Evolutionary conservation across 1,140 invertebrate genomes (phyloP), one percentile per base, ranked within the genome.

Genomic region (Dreissena polymorpha): DNA sequence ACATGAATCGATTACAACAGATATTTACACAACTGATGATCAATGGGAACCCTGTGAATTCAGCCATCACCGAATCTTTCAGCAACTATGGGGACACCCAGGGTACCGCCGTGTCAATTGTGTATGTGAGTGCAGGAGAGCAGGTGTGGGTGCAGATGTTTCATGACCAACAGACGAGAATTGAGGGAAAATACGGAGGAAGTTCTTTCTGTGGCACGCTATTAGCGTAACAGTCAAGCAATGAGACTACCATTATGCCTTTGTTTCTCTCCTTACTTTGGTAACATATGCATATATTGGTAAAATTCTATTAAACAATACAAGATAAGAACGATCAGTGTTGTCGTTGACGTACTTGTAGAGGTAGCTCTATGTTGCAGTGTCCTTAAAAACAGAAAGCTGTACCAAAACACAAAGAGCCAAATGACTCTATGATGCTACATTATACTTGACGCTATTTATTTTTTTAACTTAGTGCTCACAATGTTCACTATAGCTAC

Each of bases 151-250:
- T 69, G 0, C 21, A 69, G n/a, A 18, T 69, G 0, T 69, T 69
- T 25, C 27, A 69, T 25, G 67, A 69, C 27, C 27, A 29, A 8
- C 1, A 69, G 25, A 18, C 29, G 27, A 18, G 67, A 29, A 14
- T 69, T 18, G 67, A 69, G n/a, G 67, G 67, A 27, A 69, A 69
- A 69, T 69, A 69, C 50, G 67, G 67, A 27, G 67, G 67, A 18
- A 69, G 27, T 27, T 69, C 67, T 49, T 69, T 69, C 25, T 49
- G 27, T 13, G 67, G 67, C 23, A 49, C 67, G 23, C 50, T 18
- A 18, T 16, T 69, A 49, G 23, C 10, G 25, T 69, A 69, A 69
- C 21, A 67, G 39, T n/a, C 13, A 67, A 14, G 13, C 29, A 29
- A 67, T 23, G 14, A 13, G 23, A 27, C 13, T 67, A 67, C 3